Evolutionary conservation across 2,797 vertebrate species (phyloP).

Genomic region (Scyliorhinus canicula): DNA sequence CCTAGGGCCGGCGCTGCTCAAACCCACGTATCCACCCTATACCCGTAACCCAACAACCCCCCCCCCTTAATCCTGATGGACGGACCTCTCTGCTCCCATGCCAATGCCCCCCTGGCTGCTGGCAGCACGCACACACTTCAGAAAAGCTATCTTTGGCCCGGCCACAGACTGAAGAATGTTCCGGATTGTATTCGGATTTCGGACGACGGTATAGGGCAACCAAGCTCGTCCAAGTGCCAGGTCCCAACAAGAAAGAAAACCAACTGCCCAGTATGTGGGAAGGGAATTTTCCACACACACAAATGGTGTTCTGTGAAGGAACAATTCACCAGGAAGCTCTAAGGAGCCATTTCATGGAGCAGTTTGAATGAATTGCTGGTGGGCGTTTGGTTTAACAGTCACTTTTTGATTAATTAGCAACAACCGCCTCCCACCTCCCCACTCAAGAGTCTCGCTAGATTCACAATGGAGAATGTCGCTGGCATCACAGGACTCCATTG

Average conservation of each 20-base stretch:
- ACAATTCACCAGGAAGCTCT: slow-evolving; percentile 15
- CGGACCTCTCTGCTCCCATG: not conserved
- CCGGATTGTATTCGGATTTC: not conserved
- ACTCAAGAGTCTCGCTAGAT: not conserved
- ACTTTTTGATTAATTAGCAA: slow-evolving; percentile 33
- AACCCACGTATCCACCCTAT: no score
- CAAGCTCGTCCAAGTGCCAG: not conserved
- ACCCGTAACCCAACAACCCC: no score
- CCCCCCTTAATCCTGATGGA: not conserved
- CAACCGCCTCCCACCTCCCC: not conserved
- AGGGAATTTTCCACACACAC: not conserved
- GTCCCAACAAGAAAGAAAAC: not conserved
- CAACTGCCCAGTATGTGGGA: not conserved
- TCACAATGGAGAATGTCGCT: no score
- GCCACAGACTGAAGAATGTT: not conserved
- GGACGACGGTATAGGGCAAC: not conserved
- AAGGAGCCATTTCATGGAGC: slow-evolving; percentile 15
- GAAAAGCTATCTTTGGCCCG: not conserved
- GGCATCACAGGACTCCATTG: not conserved
- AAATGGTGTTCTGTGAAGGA: slow-evolving; percentile 10
- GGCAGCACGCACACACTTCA: not conserved
- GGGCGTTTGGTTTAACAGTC: slow-evolving; percentile 17
- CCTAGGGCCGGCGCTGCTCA: no score
- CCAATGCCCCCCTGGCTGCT: not conserved
- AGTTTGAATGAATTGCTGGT: slow-evolving; percentile 3